phyloP scores from a whole-genome alignment of 2,888 invertebrate genomes.

The Ophioninae sp. region DNA sequence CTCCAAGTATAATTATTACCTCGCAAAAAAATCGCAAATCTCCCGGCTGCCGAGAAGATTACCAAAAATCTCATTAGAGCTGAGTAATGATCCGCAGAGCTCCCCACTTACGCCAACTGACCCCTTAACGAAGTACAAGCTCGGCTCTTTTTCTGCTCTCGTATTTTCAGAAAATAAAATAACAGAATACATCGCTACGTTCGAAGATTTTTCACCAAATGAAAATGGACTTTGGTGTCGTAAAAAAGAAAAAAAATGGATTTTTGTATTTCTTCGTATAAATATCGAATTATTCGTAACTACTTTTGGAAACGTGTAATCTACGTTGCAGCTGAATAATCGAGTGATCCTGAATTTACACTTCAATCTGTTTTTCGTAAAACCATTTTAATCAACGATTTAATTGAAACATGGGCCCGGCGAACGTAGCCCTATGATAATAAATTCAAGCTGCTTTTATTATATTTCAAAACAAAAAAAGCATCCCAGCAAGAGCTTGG shows the following conservation, averaged over 20 bases:
- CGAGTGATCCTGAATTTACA: not conserved
- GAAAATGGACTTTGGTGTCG: not conserved
- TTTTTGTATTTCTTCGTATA: not conserved
- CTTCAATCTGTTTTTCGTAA: not conserved
- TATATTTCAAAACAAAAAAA: not conserved
- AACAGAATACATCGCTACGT: slow-evolving; percentile 4
- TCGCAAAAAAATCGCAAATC: slow-evolving; percentile 27
- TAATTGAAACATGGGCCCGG: too few species aligned
- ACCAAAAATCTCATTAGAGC: slow-evolving; percentile 47
- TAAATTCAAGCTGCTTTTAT: not conserved
- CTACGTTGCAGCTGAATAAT: not conserved
- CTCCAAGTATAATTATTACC: slow-evolving; percentile 41
- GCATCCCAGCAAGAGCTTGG: not conserved
- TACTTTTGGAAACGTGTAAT: not conserved
- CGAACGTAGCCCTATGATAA: not conserved
- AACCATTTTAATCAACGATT: not conserved
- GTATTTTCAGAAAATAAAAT: slow-evolving; percentile 2
- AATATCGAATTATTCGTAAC: not conserved
- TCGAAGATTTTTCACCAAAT: slow-evolving; percentile 16
- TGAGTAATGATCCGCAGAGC: slow-evolving; percentile 23
- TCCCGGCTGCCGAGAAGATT: slow-evolving; percentile 21
- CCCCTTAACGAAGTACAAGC: slow-evolving; percentile 13
- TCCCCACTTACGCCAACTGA: slow-evolving; percentile 19
- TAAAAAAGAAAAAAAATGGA: not conserved
- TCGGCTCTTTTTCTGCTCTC: slow-evolving; percentile 10